Evolutionary conservation across 2,888 invertebrate species (phyloP), one percentile per base, ranked within the genome.

Genomic region (Arctia plantaginis): DNA sequence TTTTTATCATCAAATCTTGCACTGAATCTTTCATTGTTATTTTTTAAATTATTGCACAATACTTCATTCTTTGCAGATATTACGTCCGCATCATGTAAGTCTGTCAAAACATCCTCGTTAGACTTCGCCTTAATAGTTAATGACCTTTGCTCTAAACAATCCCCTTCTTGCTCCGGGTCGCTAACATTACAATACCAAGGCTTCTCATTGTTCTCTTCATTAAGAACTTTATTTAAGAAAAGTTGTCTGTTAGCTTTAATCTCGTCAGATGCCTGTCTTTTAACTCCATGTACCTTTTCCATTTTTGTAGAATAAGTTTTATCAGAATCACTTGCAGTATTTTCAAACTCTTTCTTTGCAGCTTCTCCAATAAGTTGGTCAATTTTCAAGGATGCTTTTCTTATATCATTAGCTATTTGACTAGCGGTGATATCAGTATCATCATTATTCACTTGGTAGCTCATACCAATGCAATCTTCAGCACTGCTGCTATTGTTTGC

Each of bases 281-380:
- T 96, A 62, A 96, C 96, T 73, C 96, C 97, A 87, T 96, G 97
- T 88, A 96, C 91, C 80, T 94, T 95, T 85, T 96, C 96, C 87
- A 96, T 96, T 91, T 95, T 96, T 27, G 95, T 93, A 55, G 96
- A 96, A 90, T 95, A 96, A 12, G 96, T 95, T 86, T 94, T 94
- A 44, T 95, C 94, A 33, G 93, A 93, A 79, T 95, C 95, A 82
- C 92, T 93, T 33, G 89, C 83, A 62, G 89, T 88, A 75, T 91
- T 89, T 69, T 91, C 91, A 74, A 86, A 81, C 79, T 93, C 93
- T 73, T 93, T 94, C 82, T 93, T 93, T 65, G 90, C 90, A 44
- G 95, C 93, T 88, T 95, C 94, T 70, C 94, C 95, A 67, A 96
- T 95, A 41, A 96, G 92, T 79, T 94, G 95, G 86, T 97, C 96